phyloP scores from a whole-genome alignment of 2,888 invertebrate genomes.

The Cephus rjabovi region DNA sequence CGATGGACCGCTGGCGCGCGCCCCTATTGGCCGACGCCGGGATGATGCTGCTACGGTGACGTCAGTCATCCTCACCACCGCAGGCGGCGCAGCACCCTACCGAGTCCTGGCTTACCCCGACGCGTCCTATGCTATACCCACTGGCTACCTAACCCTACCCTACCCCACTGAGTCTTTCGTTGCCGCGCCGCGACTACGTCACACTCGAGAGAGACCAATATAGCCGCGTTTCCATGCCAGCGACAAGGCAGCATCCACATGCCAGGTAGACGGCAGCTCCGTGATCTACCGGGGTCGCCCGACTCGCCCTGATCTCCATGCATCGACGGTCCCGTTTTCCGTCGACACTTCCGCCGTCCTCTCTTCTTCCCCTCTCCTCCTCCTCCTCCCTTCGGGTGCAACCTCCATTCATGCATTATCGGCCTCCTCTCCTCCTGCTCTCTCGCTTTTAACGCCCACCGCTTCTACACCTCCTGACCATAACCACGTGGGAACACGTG shows the following conservation, averaged over 20 bases:
- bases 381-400: not conserved
- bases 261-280: too few species aligned
- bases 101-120: too few species aligned
- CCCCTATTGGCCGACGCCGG: slow-evolving; percentile 48
- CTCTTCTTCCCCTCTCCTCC: not conserved
- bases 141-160: too few species aligned
- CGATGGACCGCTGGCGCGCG: slow-evolving; percentile 48
- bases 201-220: slow-evolving; percentile 12
- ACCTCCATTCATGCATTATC: not conserved
- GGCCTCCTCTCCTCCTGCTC: not conserved
- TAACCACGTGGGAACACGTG: not conserved
- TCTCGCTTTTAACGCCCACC: too few species aligned
- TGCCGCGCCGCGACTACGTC: slow-evolving; percentile 8
- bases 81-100: slow-evolving; percentile 5
- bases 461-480: too few species aligned
- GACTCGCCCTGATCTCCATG: not conserved
- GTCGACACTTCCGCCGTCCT: not conserved
- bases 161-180: too few species aligned
- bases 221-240: too few species aligned
- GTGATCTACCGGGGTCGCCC: not conserved
- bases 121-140: too few species aligned
- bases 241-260: too few species aligned
- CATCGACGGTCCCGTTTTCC: not conserved
- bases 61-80: slow-evolving; percentile 35
- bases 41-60: slow-evolving; percentile 46